Conservation (phyloP, 2,888 invertebrate species). For the Drosophila imparisetae region DNA sequence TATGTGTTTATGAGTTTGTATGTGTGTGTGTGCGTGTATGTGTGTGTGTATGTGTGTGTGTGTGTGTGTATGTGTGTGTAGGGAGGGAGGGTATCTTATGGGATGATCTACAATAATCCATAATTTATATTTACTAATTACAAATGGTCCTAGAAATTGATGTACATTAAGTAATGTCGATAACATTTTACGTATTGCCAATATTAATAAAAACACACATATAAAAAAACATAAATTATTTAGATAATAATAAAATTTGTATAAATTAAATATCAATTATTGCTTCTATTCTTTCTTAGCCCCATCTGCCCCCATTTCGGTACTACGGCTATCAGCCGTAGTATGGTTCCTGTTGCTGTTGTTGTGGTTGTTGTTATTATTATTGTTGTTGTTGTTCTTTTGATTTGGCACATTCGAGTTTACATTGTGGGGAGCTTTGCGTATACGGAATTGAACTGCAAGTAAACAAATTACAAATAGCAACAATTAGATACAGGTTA, state of each 20-base stretch:
- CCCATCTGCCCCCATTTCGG: constrained; percentile 40
- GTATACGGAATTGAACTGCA: constrained; percentile 48
- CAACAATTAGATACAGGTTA: constrained; percentile 51
- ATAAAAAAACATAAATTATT: constrained; percentile 65
- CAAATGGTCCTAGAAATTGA: constrained; percentile 30
- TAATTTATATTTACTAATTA: constrained; percentile 45
- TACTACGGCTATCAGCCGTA: constrained; percentile 42
- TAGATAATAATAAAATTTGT: constrained; percentile 57
- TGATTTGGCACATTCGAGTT: constrained; percentile 55
- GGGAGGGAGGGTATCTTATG: constrained; percentile 26
- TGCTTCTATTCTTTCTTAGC: constrained; percentile 26
- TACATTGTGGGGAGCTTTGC: constrained; percentile 44
- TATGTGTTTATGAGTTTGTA: constrained; percentile 23
- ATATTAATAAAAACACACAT: constrained; percentile 57
- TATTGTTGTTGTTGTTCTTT: constrained; percentile 23
- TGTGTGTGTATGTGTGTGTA: neutral
- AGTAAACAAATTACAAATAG: constrained; percentile 19
- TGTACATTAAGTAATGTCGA: constrained; percentile 29
- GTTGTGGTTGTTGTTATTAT: constrained; percentile 16
- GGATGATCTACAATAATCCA: constrained; percentile 38
- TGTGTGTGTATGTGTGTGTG: constrained; percentile 18
- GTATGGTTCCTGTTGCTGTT: constrained; percentile 4
- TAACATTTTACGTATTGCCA: constrained; percentile 65
- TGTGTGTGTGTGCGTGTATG: neutral
- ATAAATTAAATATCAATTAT: constrained; percentile 67